Conservation (phyloP, 1,140 invertebrate genomes). For the Drosophila miranda region DNA sequence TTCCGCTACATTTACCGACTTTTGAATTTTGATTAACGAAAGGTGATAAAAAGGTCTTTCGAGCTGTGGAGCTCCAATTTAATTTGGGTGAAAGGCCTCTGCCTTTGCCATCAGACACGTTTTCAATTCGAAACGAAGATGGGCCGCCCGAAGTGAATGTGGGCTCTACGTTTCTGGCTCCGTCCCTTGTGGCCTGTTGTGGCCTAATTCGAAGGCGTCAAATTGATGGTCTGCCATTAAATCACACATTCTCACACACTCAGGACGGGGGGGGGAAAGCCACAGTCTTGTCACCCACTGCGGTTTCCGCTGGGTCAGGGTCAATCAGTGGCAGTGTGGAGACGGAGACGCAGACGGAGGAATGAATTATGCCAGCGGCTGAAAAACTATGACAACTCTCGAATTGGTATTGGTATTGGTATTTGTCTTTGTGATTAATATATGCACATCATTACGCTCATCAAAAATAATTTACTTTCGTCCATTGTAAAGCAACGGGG, state of each 20-base stretch:
- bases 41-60: constrained; percentile 63
- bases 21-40: constrained; percentile 64
- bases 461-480: constrained; percentile 53
- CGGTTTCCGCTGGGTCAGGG: constrained; percentile 24
- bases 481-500: constrained; percentile 36
- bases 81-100: constrained; percentile 39
- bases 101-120: constrained; percentile 32
- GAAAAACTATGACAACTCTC: constrained; percentile 48
- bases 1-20: constrained; percentile 58
- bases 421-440: constrained; percentile 62
- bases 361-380: constrained; percentile 24
- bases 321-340: constrained; percentile 3
- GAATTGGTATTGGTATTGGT: constrained; percentile 23
- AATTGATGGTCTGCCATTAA: constrained; percentile 68
- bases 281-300: constrained; percentile 49
- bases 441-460: constrained; percentile 66
- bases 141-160: constrained; percentile 27
- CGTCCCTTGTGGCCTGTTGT: background rate
- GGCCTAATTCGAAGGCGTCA: constrained; percentile 27
- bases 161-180: constrained; percentile 1
- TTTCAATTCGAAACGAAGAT: constrained; percentile 42
- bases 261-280: constrained; percentile 41
- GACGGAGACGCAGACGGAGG: background rate
- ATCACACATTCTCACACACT: constrained; percentile 35
- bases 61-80: constrained; percentile 38